Conservation (phyloP, 2,888 invertebrate genomes). For the Drosophila fungiperda region DNA sequence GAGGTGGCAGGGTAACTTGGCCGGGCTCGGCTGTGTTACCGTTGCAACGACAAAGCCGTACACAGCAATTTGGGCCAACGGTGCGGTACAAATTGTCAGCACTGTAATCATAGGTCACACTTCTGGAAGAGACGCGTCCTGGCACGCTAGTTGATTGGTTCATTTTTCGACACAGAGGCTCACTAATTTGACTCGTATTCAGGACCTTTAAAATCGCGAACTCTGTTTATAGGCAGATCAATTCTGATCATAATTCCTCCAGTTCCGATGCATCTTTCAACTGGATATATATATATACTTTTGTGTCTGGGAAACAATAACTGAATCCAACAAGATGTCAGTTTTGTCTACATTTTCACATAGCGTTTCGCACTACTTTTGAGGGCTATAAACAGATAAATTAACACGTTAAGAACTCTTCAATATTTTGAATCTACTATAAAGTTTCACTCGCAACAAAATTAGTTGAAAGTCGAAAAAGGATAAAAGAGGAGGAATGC, state of each 20-base stretch:
- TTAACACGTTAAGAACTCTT: slow-evolving; percentile 1
- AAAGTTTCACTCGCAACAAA: background rate
- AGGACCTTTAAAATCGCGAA: background rate
- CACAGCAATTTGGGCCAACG: slow-evolving; percentile 37
- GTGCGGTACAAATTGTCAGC: slow-evolving; percentile 32
- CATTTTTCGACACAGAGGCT: slow-evolving; percentile 34
- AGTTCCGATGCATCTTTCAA: background rate
- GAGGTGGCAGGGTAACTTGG: slow-evolving; percentile 1
- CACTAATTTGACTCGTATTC: slow-evolving; percentile 19
- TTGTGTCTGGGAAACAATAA: background rate
- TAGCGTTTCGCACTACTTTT: background rate
- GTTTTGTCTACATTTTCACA: background rate
- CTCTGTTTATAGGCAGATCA: background rate
- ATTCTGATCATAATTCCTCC: background rate
- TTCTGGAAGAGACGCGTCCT: slow-evolving; percentile 21
- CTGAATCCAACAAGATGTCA: background rate
- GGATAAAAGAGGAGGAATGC: slow-evolving; percentile 44
- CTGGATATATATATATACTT: background rate
- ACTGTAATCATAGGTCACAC: slow-evolving; percentile 38
- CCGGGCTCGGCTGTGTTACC: slow-evolving; percentile 5
- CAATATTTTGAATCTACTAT: background rate
- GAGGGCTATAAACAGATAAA: background rate
- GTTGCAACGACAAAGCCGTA: slow-evolving; percentile 7
- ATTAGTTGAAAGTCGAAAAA: slow-evolving; percentile 6
- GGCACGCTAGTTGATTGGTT: slow-evolving; percentile 56